Conservation (phyloP, 1,140 invertebrate genomes). For the Nomia melanderi region DNA sequence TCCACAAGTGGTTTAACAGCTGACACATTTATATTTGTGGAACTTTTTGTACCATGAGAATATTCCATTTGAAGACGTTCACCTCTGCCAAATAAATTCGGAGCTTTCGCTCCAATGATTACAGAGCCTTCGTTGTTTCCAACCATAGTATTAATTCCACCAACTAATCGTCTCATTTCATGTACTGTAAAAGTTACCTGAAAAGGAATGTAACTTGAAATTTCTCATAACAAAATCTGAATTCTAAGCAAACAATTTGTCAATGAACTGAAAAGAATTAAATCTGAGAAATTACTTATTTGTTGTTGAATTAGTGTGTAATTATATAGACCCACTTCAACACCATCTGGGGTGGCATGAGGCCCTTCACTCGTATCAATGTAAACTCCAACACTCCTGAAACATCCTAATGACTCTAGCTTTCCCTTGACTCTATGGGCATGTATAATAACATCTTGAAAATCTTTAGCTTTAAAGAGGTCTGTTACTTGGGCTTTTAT, state of each 20-base stretch:
- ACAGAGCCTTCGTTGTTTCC: slow-evolving; percentile 93
- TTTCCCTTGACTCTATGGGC: slow-evolving; percentile 85
- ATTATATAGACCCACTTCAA: slow-evolving; percentile 84
- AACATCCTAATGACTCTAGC: slow-evolving; percentile 90
- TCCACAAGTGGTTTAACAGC: slow-evolving; percentile 88
- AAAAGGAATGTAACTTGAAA: slow-evolving; percentile 26
- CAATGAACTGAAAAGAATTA: slow-evolving; percentile 37
- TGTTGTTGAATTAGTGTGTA: slow-evolving; percentile 64
- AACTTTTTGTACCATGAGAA: slow-evolving; percentile 86
- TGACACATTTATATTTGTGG: slow-evolving; percentile 87
- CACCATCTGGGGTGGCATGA: slow-evolving; percentile 86
- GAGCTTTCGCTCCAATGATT: slow-evolving; percentile 85
- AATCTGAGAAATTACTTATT: slow-evolving; percentile 66
- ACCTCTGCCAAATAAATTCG: slow-evolving; percentile 91
- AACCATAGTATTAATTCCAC: slow-evolving; percentile 90
- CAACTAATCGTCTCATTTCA: slow-evolving; percentile 88
- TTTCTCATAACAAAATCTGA: neutral
- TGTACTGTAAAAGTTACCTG: slow-evolving; percentile 91
- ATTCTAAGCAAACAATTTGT: neutral
- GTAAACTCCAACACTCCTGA: slow-evolving; percentile 89
- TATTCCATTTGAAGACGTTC: slow-evolving; percentile 90
- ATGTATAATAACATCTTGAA: slow-evolving; percentile 84
- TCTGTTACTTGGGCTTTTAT: slow-evolving; percentile 87
- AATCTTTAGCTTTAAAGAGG: slow-evolving; percentile 86
- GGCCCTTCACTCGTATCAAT: slow-evolving; percentile 91